Percentiles rank a stretch among this genome's conserved stretches.
phyloP scores from a whole-genome alignment of 2,888 invertebrate species.

The Hemicrepidius hirtus region DNA sequence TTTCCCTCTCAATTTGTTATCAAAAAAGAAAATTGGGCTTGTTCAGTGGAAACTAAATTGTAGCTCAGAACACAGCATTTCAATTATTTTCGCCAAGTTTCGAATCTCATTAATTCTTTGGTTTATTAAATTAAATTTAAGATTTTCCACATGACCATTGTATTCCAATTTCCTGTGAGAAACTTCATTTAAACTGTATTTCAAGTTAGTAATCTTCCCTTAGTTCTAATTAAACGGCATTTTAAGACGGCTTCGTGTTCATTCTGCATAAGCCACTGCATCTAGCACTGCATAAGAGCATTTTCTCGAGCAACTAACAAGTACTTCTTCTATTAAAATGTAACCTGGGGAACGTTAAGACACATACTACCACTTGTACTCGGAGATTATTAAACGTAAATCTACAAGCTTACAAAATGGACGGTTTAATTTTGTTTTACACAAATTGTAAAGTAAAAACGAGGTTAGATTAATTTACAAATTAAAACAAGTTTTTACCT shows the following conservation, averaged over 20 bases:
- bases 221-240: conserved; percentile 52
- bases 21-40: background rate
- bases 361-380: background rate
- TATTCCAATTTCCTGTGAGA: conserved; percentile 49
- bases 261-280: conserved; percentile 16
- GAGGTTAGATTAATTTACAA: too few species aligned
- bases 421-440: background rate
- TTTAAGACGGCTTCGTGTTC: conserved; percentile 27
- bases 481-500: too few species aligned
- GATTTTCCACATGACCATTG: conserved; percentile 53
- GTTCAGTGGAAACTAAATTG: conserved; percentile 27
- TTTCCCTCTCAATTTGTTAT: background rate
- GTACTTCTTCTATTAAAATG: conserved; percentile 10
- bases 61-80: conserved; percentile 25
- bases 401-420: background rate
- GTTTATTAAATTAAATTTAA: conserved; percentile 50
- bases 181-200: conserved; percentile 55
- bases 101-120: conserved; percentile 34
- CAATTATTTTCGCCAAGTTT: conserved; percentile 50
- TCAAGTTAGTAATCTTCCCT: conserved; percentile 55
- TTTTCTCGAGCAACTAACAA: conserved; percentile 28
- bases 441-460: too few species aligned
- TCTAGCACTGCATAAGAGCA: conserved; percentile 25
- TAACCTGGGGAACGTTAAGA: background rate
- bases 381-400: background rate